Evolutionary conservation across 2,113 vertebrate genomes (phyloP).

Genomic region (Plestiodon gilberti): DNA sequence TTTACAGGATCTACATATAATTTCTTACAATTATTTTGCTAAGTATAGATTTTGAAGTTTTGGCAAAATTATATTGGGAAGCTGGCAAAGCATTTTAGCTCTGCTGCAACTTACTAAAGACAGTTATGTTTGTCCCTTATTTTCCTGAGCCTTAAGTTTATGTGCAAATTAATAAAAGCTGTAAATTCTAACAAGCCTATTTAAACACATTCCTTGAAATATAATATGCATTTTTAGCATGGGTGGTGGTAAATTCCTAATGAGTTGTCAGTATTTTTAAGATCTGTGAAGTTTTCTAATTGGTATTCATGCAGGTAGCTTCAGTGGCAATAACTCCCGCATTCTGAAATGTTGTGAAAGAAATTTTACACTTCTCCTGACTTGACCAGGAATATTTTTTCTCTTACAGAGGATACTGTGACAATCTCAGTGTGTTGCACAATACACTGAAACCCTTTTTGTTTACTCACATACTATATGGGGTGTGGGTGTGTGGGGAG

Average conservation of each 20-base stretch:
- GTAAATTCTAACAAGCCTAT: conserved; percentile 44
- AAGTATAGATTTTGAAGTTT: conserved; percentile 24
- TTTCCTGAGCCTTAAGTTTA: conserved; percentile 34
- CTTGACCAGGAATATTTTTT: conserved; percentile 53
- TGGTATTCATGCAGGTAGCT: conserved; percentile 60
- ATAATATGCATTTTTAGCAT: conserved; percentile 41
- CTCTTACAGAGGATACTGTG: conserved; percentile 51
- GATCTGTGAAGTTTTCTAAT: conserved; percentile 63
- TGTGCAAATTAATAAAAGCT: conserved; percentile 35
- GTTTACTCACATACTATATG: not conserved
- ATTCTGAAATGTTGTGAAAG: conserved; percentile 68
- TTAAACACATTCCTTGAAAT: conserved; percentile 53
- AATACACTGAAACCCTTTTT: not conserved
- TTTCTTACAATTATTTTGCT: conserved; percentile 33
- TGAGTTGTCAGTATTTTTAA: conserved; percentile 60
- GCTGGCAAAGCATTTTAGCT: not conserved
- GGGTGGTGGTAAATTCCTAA: conserved; percentile 52
- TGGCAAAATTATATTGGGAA: not conserved
- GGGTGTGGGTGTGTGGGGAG: not conserved
- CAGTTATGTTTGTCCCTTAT: conserved; percentile 28
- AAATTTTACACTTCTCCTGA: conserved; percentile 44
- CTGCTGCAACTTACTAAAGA: not conserved
- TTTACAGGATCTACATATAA: not conserved
- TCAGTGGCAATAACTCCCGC: conserved; percentile 53
- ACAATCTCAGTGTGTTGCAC: not conserved